phyloP scores from a whole-genome alignment of 1,140 invertebrate species.

The Gonatopus flavifemur region DNA sequence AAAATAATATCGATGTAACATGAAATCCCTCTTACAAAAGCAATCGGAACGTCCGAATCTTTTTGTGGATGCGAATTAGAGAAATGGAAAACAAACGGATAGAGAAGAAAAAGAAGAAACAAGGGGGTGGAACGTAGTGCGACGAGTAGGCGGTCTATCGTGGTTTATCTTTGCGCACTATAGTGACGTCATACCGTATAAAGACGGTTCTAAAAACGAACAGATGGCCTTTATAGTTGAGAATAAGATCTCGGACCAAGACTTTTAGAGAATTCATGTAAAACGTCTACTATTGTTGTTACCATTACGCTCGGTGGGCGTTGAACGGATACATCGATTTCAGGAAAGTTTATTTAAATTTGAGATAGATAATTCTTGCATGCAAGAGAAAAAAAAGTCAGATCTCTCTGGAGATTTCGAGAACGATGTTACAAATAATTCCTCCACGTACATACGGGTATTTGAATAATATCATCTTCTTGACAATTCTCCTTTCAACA shows the following conservation, averaged over 20 bases:
- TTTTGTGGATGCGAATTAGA: background rate
- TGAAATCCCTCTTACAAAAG: too few relatives aligned
- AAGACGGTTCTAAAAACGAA: slow-evolving; percentile 41
- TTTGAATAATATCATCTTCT: too few relatives aligned
- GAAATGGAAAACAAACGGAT: background rate
- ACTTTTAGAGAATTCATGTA: slow-evolving; percentile 24
- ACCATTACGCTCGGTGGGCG: background rate
- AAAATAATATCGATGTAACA: too few relatives aligned
- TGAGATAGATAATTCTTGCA: too few relatives aligned
- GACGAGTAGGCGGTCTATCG: slow-evolving; percentile 32
- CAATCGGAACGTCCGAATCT: too few relatives aligned
- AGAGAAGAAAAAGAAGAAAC: slow-evolving; percentile 4
- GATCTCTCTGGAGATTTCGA: too few relatives aligned
- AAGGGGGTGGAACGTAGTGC: slow-evolving; percentile 18
- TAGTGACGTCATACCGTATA: slow-evolving; percentile 39
- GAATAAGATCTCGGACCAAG: slow-evolving; percentile 17
- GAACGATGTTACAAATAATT: too few relatives aligned
- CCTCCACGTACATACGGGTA: too few relatives aligned
- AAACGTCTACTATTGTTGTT: slow-evolving; percentile 22
- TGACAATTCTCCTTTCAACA: too few relatives aligned
- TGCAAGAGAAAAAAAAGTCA: too few relatives aligned
- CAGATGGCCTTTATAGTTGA: slow-evolving; percentile 47
- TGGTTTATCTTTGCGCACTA: slow-evolving; percentile 32
- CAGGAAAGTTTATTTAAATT: too few relatives aligned
- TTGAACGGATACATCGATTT: too few relatives aligned